phyloP scores from a whole-genome alignment of 2,797 vertebrate genomes.

The Rousettus madagascariensis region DNA sequence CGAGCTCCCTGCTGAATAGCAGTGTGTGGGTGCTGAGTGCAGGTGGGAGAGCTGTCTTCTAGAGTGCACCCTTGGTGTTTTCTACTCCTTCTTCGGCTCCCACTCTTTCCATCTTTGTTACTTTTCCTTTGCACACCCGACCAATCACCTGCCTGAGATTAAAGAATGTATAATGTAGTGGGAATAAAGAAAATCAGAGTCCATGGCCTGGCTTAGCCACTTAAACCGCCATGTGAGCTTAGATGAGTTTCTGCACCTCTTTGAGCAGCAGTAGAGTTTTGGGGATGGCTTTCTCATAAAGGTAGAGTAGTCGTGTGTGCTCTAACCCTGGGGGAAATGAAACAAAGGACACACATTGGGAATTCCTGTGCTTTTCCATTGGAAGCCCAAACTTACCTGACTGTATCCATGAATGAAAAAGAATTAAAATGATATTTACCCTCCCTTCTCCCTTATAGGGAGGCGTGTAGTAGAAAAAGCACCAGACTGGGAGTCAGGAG shows the following conservation, averaged over 20 bases:
- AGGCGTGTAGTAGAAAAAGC: not conserved
- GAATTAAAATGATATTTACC: not conserved
- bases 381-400: not conserved
- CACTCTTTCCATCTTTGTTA: not conserved
- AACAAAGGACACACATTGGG: not conserved
- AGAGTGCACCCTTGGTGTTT: not conserved
- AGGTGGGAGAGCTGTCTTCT: not conserved
- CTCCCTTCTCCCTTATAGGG: fast-evolving
- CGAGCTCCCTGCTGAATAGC: not conserved
- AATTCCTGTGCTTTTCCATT: not conserved
- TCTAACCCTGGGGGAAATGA: not conserved
- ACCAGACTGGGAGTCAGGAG: not conserved
- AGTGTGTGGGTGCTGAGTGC: not conserved
- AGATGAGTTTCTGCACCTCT: not conserved
- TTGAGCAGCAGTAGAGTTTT: not conserved
- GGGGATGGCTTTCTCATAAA: not conserved
- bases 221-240: not conserved
- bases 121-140: not conserved
- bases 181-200: not conserved
- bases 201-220: not conserved
- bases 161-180: not conserved
- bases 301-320: not conserved
- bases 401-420: not conserved
- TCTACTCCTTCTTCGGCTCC: not conserved
- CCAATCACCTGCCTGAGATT: not conserved